Percentiles rank a stretch among this genome's conserved stretches.
phyloP scores from a whole-genome alignment of 2,888 invertebrate species.

The Drosophila maculinotata region DNA sequence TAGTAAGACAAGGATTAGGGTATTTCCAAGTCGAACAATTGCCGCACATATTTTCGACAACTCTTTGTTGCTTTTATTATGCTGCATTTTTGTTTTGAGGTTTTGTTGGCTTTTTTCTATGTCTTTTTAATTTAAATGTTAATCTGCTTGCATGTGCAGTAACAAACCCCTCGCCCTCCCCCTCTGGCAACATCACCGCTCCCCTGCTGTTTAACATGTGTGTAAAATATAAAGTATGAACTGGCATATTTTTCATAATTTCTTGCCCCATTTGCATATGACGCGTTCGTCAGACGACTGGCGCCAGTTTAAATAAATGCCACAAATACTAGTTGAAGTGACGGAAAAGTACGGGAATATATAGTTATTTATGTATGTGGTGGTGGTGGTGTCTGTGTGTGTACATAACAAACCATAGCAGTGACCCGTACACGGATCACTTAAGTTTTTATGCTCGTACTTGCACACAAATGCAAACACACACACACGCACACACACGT shows the following conservation, averaged over 20 bases:
- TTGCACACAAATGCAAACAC: slow-evolving; percentile 32
- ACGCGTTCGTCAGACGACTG: slow-evolving; percentile 33
- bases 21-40: slow-evolving; percentile 6
- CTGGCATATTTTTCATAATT: slow-evolving; percentile 70
- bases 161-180: not conserved
- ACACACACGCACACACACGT: slow-evolving; percentile 2
- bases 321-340: slow-evolving; percentile 62
- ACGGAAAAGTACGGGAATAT: slow-evolving; percentile 1
- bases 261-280: slow-evolving; percentile 63
- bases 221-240: slow-evolving; percentile 38
- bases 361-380: not conserved
- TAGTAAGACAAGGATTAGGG: no score
- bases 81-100: slow-evolving; percentile 15
- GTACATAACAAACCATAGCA: slow-evolving; percentile 5
- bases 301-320: slow-evolving; percentile 60
- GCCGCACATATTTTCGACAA: not conserved
- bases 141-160: slow-evolving; percentile 53
- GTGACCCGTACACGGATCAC: slow-evolving; percentile 58
- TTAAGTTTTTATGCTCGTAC: slow-evolving; percentile 71
- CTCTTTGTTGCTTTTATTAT: not conserved
- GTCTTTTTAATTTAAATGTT: slow-evolving; percentile 74
- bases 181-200: not conserved
- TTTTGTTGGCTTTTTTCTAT: slow-evolving; percentile 32
- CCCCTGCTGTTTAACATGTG: slow-evolving; percentile 2
- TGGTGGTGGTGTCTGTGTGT: not conserved